Conservation (phyloP, 2,113 vertebrate species). For the Morone saxatilis region DNA sequence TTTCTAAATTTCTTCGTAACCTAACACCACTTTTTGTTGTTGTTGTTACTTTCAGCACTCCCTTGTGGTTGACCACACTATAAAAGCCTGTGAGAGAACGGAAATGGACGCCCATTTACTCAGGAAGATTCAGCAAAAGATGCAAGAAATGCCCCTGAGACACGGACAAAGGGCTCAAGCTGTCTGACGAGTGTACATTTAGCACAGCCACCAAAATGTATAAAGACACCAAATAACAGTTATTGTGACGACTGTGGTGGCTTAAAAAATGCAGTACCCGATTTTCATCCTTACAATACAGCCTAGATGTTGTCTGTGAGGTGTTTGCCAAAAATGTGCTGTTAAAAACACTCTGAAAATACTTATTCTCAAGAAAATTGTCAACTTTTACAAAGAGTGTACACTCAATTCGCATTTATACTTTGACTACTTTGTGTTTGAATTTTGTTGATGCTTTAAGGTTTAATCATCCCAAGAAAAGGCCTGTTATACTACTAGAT, state of each 20-base stretch:
- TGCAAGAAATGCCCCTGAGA: slow-evolving; percentile 23
- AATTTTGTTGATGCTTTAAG: background rate
- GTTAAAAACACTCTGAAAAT: slow-evolving; percentile 10
- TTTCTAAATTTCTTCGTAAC: background rate
- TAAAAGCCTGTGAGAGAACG: slow-evolving; percentile 35
- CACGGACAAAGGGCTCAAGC: slow-evolving; percentile 15
- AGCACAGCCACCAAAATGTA: slow-evolving; percentile 31
- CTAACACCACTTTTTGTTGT: background rate
- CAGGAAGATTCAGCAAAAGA: slow-evolving; percentile 40
- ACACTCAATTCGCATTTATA: background rate
- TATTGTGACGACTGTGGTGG: slow-evolving; percentile 50
- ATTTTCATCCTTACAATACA: slow-evolving; percentile 6
- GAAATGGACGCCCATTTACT: slow-evolving; percentile 53
- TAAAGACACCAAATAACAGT: slow-evolving; percentile 52
- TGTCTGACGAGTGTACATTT: slow-evolving; percentile 35
- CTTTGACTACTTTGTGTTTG: background rate
- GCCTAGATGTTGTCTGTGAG: background rate
- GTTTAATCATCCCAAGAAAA: background rate
- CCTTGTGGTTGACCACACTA: slow-evolving; percentile 45
- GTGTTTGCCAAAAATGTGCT: slow-evolving; percentile 14
- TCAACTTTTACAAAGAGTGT: background rate
- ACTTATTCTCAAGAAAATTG: background rate
- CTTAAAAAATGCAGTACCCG: slow-evolving; percentile 1
- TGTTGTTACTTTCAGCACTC: background rate
- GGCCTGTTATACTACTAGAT: background rate